These are phyloP conservation scores for Apocrypta bakeri DNA, from an alignment of 1,140 invertebrate genomes.

Conservation along the genomic window DNA sequence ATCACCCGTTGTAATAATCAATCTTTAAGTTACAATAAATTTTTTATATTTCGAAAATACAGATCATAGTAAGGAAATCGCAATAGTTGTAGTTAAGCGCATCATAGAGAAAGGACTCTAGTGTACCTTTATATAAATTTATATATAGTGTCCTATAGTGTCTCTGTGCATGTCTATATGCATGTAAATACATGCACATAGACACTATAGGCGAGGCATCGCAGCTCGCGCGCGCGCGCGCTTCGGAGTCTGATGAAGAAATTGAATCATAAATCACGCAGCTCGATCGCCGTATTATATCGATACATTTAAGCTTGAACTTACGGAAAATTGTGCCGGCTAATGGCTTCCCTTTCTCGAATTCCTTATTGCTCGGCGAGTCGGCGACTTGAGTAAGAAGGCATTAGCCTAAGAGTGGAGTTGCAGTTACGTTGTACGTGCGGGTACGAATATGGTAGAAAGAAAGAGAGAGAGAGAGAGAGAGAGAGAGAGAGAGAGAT, in stretches of 20 bases:
- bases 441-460: background rate
- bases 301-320: conserved; percentile 38
- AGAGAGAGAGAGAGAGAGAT: background rate
- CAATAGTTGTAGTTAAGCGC: too few relatives aligned
- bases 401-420: conserved; percentile 25
- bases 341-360: conserved; percentile 45
- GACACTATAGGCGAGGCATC: conserved; percentile 18
- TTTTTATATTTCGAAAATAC: too few relatives aligned
- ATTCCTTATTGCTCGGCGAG: conserved; percentile 36
- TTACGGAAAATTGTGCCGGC: conserved; percentile 43
- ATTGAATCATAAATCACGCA: conserved; percentile 64
- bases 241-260: conserved; percentile 56
- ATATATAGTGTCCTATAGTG: conserved; percentile 19
- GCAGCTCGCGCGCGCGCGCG: background rate
- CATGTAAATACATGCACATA: too few relatives aligned
- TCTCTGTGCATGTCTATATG: too few relatives aligned
- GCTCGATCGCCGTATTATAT: conserved; percentile 49
- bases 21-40: too few relatives aligned
- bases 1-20: too few relatives aligned
- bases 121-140: background rate
- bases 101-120: conserved; percentile 23
- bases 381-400: conserved; percentile 41
- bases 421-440: background rate
- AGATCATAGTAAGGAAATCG: too few relatives aligned
- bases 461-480: too few relatives aligned